Evolutionary conservation across 2,113 vertebrate species (phyloP).

Genomic region (Bos taurus): ARS-UCD2.0 NC_037336.1:24687001-24687500

Average conservation of each 20-base stretch:
- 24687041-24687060: neutral
- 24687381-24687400: neutral
- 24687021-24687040: neutral
- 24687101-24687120: neutral
- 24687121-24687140: neutral
- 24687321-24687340: neutral
- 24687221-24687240: neutral
- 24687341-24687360: neutral
- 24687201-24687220: neutral
- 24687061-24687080: neutral
- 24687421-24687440: neutral
- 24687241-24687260: neutral
- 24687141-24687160: neutral
- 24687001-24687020: neutral
- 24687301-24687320: neutral
- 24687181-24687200: neutral
- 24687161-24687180: neutral
- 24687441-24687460: neutral
- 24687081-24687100: neutral
- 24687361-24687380: neutral
- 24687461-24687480: neutral
- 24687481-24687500: neutral
- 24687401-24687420: neutral
- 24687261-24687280: neutral
- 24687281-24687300: neutral